These are phyloP conservation scores for Cybosia mesomella DNA, from an alignment of 2,888 invertebrate species.

Conservation along the genomic window DNA sequence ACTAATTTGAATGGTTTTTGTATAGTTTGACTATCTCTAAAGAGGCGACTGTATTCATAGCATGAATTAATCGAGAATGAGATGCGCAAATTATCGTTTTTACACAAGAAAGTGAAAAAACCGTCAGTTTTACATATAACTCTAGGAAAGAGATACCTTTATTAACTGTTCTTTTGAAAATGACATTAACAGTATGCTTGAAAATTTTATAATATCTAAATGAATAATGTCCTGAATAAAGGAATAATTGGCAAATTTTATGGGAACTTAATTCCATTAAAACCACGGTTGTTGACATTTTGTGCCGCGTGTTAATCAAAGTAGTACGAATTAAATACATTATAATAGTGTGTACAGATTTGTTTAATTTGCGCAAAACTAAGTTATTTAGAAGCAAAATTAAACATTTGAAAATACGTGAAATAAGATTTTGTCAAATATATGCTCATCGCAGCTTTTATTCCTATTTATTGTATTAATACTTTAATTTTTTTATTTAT, in stretches of 20 bases:
- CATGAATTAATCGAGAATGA: constrained; percentile 69
- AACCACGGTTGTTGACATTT: constrained; percentile 62
- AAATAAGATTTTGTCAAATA: constrained; percentile 75
- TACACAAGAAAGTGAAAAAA: constrained; percentile 78
- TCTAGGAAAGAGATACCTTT: constrained; percentile 75
- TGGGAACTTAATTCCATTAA: constrained; percentile 86
- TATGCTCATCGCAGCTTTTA: constrained; percentile 79
- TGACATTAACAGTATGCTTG: constrained; percentile 69
- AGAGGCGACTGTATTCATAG: constrained; percentile 85
- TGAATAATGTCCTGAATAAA: too few relatives aligned
- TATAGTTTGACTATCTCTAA: constrained; percentile 84
- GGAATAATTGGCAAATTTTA: constrained; percentile 65
- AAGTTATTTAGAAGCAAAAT: constrained; percentile 50
- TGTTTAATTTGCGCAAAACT: constrained; percentile 54
- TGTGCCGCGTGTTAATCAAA: constrained; percentile 58
- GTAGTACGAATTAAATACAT: constrained; percentile 51
- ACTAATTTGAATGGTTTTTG: constrained; percentile 83
- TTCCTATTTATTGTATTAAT: constrained; percentile 51
- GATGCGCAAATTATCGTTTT: constrained; percentile 83
- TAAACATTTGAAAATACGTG: constrained; percentile 86
- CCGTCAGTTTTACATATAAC: constrained; percentile 71
- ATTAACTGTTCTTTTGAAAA: constrained; percentile 70
- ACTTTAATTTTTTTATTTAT: constrained; percentile 47
- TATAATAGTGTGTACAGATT: constrained; percentile 50
- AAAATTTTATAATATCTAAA: constrained; percentile 73